phyloP scores from a whole-genome alignment of 2,797 vertebrate genomes.

The Delichon dasypus region DNA sequence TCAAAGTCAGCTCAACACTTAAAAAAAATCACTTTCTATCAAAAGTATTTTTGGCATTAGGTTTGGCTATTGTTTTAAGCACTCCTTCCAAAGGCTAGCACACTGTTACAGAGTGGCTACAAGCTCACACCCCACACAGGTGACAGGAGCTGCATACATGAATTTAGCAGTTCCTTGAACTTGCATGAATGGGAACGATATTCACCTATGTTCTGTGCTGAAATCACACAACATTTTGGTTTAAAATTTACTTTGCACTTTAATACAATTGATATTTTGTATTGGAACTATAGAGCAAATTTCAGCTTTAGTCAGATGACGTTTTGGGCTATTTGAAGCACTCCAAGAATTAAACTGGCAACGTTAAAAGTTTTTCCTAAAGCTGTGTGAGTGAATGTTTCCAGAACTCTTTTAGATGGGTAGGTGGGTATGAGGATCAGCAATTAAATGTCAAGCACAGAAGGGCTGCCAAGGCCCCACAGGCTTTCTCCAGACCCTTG shows the following conservation, averaged over 20 bases:
- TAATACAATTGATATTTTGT: neutral
- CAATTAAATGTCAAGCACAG: neutral
- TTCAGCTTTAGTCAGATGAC: neutral
- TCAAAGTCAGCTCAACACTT: constrained; percentile 20
- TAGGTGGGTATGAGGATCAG: neutral
- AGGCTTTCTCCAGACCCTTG: neutral
- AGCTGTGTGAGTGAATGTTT: neutral
- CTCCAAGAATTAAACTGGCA: neutral
- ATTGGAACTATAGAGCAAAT: neutral
- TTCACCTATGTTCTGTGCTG: neutral
- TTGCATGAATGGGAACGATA: neutral
- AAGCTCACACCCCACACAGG: neutral
- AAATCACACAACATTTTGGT: neutral
- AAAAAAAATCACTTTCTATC: constrained; percentile 9
- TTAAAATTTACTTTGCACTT: neutral
- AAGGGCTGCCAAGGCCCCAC: neutral
- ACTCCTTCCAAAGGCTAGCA: neutral
- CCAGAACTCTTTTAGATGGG: neutral
- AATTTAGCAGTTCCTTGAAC: neutral
- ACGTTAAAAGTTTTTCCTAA: neutral
- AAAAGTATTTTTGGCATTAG: constrained; percentile 10
- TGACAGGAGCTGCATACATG: neutral
- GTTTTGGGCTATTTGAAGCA: neutral
- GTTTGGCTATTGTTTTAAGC: constrained; percentile 20
- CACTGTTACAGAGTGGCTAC: neutral